Evolutionary conservation across 1,140 invertebrate species (phyloP), one percentile per base, ranked within the genome.

Genomic region (Cydia amplana): DNA sequence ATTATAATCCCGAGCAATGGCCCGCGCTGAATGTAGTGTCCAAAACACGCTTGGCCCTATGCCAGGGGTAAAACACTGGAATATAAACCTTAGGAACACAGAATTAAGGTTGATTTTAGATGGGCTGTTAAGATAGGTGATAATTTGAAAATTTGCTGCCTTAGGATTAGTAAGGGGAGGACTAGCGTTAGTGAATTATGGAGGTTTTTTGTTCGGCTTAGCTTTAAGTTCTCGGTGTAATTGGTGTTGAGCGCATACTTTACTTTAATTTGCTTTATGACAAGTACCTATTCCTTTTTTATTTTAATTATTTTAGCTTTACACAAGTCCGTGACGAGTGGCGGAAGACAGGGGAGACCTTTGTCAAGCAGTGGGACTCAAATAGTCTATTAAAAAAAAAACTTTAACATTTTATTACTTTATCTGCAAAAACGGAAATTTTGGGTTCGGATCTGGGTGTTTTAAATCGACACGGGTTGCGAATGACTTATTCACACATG

Each of bases 1-100:
- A 60, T 60, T 60, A 60, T 23, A 60, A 60, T 60, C 55, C 55
- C 18, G n/a, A 60, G 55, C 55, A 60, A 60, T 60, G 55, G 55
- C 20, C 55, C 55, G 12, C 23, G 20, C 55, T 10, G 9, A 60
- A 23, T 60, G 55, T 60, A 60, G 18, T 60, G 55, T 23, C 55
- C 20, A 23, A 60, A 60, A 60, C 55, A 60, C 55, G 23, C 55
- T 60, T 60, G 55, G 55, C 55, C 20, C 18, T 23, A 23, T 20
- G 55, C 55, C 55, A 60, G 20, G 0, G 23, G 7, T 23, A 2
- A 23, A 20, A 23, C 20, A 60, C 18, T 23, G 18, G 9, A 60
- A 60, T 0, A 3, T 60, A 7, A 20, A 10, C 9, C 55, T 23
- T 60, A 60, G 1, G n/a, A 9, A 2, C 12, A 4, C 6, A 9